phyloP scores from a whole-genome alignment of 2,113 vertebrate genomes.

The Neoarius graeffei region DNA sequence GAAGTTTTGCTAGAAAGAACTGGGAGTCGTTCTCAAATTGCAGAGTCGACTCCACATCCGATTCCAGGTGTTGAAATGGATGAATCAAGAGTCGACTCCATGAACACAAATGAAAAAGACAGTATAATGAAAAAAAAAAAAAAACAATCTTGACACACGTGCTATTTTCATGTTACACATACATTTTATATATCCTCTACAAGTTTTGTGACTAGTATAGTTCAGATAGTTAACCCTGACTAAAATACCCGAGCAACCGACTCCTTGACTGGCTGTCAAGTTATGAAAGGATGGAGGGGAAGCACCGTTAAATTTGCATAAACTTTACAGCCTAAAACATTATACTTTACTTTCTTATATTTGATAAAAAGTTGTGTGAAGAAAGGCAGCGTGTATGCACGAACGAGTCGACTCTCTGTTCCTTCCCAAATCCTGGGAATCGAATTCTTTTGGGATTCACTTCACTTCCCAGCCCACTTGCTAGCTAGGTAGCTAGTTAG shows the following conservation, averaged over 20 bases:
- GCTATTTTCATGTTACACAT: background rate
- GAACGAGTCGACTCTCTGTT: background rate
- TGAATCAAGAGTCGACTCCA: background rate
- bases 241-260: background rate
- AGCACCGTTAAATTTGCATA: background rate
- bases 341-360: background rate
- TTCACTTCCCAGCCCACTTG: constrained; percentile 12
- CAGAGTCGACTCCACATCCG: background rate
- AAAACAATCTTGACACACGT: background rate
- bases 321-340: background rate
- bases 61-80: background rate
- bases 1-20: background rate
- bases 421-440: background rate
- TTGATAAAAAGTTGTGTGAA: background rate
- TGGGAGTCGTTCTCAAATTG: background rate
- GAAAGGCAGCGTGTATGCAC: too few relatives aligned
- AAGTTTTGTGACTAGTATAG: background rate
- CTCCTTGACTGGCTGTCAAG: too few relatives aligned
- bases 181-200: too few relatives aligned
- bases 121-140: background rate
- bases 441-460: too few relatives aligned
- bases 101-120: background rate
- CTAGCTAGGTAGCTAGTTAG: background rate
- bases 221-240: background rate
- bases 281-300: too few relatives aligned